Evolutionary conservation across 1,140 invertebrate genomes (phyloP).

Genomic region (Alviniconcha marisindica): DNA sequence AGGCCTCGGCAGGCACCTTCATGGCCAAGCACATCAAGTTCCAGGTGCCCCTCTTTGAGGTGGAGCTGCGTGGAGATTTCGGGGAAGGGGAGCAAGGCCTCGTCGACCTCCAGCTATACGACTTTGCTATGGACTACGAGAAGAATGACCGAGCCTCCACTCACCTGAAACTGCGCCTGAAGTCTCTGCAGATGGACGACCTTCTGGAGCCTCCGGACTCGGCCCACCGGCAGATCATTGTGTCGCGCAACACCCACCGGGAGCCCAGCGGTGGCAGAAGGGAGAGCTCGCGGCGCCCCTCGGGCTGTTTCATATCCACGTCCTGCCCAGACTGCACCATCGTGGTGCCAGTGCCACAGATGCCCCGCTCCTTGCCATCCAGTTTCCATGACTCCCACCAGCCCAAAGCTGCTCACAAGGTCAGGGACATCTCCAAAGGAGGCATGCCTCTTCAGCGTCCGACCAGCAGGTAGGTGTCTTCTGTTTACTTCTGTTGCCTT

Average conservation of each 20-base stretch:
- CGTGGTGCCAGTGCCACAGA: constrained; percentile 63
- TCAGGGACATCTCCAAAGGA: not conserved
- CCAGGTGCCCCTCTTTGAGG: constrained; percentile 74
- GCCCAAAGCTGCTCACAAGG: not conserved
- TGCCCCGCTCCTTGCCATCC: constrained; percentile 72
- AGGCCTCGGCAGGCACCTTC: constrained; percentile 42
- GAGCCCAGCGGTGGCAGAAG: not conserved
- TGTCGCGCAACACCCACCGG: constrained; percentile 77
- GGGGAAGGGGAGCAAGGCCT: constrained; percentile 72
- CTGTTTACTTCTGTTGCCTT: too few species aligned
- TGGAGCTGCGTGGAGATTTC: constrained; percentile 74
- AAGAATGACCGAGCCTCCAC: constrained; percentile 82
- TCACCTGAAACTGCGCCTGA: constrained; percentile 84
- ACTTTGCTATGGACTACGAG: constrained; percentile 87
- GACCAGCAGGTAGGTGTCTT: not conserved
- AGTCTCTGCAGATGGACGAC: constrained; percentile 92
- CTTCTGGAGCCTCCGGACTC: constrained; percentile 86
- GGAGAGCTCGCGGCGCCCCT: constrained; percentile 57
- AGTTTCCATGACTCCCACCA: constrained; percentile 68
- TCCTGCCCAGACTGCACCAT: constrained; percentile 87
- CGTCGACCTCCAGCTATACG: constrained; percentile 88
- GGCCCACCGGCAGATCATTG: constrained; percentile 85
- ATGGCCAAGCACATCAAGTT: constrained; percentile 67
- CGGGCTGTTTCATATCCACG: constrained; percentile 81
- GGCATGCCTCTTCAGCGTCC: not conserved